Percentiles rank a stretch among this genome's conserved stretches.
phyloP scores from a whole-genome alignment of 2,797 vertebrate genomes.

The Calcarius lapponicus region DNA sequence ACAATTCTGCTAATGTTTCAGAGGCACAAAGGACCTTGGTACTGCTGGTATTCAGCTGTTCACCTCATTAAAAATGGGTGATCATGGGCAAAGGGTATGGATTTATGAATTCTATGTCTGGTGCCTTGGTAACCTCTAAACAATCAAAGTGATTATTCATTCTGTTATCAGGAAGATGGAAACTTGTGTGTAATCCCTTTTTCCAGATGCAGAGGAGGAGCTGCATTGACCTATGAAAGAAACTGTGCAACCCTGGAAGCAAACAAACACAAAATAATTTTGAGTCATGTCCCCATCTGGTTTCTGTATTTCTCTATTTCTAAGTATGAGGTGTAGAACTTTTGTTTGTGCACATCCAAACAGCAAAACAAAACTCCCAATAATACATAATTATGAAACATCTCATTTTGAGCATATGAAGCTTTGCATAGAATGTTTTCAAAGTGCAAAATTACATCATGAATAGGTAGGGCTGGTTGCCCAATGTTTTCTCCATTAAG shows the following conservation, averaged over 20 bases:
- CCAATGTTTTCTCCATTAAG: neutral
- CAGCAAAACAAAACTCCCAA: neutral
- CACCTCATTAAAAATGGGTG: neutral
- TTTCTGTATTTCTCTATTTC: neutral
- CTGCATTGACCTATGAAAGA: conserved; percentile 17
- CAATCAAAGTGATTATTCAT: conserved; percentile 44
- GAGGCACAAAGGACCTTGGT: conserved; percentile 14
- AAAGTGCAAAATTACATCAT: neutral
- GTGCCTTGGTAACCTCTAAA: conserved; percentile 42
- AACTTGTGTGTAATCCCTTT: conserved; percentile 4
- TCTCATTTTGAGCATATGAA: neutral
- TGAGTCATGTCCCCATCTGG: neutral
- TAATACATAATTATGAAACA: neutral
- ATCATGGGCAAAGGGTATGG: neutral
- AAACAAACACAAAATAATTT: neutral
- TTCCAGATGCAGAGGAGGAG: conserved; percentile 49
- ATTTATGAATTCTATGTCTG: conserved; percentile 41
- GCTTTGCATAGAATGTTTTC: neutral
- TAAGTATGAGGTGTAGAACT: neutral
- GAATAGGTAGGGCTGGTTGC: neutral
- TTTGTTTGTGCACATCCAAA: neutral
- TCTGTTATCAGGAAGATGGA: conserved; percentile 33
- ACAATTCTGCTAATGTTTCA: conserved; percentile 25
- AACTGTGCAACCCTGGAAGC: neutral
- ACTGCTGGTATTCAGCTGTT: neutral